Evolutionary conservation across 1,140 invertebrate genomes (phyloP).

Genomic region (Heliconius congener): DNA sequence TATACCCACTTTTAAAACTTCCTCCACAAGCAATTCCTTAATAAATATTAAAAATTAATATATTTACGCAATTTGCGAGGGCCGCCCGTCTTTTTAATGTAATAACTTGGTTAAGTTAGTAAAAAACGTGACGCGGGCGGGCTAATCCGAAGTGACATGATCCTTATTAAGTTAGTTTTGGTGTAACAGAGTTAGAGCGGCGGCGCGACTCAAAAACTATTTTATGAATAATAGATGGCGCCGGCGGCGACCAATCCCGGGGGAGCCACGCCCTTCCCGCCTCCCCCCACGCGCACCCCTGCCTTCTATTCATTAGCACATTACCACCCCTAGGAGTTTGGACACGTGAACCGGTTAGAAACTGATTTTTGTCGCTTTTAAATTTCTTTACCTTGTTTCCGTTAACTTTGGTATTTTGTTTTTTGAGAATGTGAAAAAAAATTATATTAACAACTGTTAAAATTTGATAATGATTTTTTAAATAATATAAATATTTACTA

Average conservation of each 20-base stretch:
- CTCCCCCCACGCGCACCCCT: conserved; percentile 49
- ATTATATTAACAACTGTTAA: not conserved
- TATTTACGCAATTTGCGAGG: conserved; percentile 53
- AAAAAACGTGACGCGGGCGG: conserved; percentile 60
- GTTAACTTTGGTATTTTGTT: not conserved
- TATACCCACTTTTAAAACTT: conserved; percentile 44
- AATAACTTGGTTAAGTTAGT: conserved; percentile 65
- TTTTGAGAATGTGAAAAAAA: not conserved
- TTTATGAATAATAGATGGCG: conserved; percentile 81
- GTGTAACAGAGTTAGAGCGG: conserved; percentile 73
- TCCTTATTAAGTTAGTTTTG: conserved; percentile 74
- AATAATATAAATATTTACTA: too few relatives aligned
- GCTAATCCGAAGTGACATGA: conserved; percentile 80
- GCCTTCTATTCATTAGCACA: conserved; percentile 79
- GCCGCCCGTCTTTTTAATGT: conserved; percentile 53
- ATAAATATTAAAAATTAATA: conserved; percentile 76
- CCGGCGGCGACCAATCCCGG: conserved; percentile 75
- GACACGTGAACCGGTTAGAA: conserved; percentile 62
- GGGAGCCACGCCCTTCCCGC: conserved; percentile 62
- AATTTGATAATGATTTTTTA: too few relatives aligned
- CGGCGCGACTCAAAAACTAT: conserved; percentile 80
- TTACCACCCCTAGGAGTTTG: conserved; percentile 66
- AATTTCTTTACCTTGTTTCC: conserved; percentile 30
- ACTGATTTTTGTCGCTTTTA: conserved; percentile 63
- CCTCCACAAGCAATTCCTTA: conserved; percentile 56